Evolutionary conservation across 2,888 invertebrate species (phyloP), one percentile per base, ranked within the genome.

Genomic region (Leucophenga montana): DNA sequence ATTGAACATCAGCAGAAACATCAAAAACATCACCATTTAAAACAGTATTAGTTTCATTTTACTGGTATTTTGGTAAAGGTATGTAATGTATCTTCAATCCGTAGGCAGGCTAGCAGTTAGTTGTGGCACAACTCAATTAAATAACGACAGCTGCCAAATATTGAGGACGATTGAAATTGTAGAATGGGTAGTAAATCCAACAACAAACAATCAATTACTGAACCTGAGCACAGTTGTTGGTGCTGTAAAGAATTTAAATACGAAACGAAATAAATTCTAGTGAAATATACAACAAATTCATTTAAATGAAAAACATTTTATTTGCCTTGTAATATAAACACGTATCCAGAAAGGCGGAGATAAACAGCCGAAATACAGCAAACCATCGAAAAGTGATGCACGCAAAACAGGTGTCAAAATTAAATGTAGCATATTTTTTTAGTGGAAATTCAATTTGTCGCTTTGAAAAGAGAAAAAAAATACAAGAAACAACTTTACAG

Each of bases 401-500:
- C 62, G 71, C 67, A 73, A 79, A 79, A 76, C 76, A 75, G 81
- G 73, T 77, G 75, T 50, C 72, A 78, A 80, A 82, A 78, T 82
- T 80, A 78, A 80, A 78, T 81, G 74, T 75, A 73, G 79, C 74
- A 77, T 72, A 73, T 5, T 4, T 79, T 75, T 74, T 71, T n/a
- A 27, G 68, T 66, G 53, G 16, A 31, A 59, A 33, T 16, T 31
- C 11, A 54, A 57, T 46, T 53, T 53, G 61, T 66, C 44, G 39
- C n/a, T n/a, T n/a, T n/a, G n/a, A n/a, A n/a, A n/a, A n/a, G n/a
- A n/a, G n/a, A n/a, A n/a, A n/a, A n/a, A n/a, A n/a, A n/a, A n/a
- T n/a, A n/a, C n/a, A n/a, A n/a, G n/a, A n/a, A n/a, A n/a, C n/a
- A n/a, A n/a, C n/a, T n/a, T n/a, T n/a, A n/a, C n/a, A n/a, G n/a